Percentiles rank a stretch among this genome's conserved stretches.
Evolutionary conservation across 2,797 vertebrate species (phyloP).

Genomic region (Tangara arthus): DNA sequence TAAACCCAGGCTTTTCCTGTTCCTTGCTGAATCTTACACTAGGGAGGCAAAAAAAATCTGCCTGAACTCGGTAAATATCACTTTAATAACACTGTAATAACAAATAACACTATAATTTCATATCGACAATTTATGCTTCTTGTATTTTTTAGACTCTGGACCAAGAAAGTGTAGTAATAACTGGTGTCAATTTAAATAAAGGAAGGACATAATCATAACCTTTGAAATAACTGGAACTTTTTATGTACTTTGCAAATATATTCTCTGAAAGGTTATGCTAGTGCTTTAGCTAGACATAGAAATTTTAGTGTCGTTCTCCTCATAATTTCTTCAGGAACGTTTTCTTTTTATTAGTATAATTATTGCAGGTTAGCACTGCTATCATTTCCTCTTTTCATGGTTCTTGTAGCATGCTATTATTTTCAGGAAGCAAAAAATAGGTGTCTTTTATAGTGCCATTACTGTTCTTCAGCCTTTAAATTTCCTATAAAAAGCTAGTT

Average conservation of each 20-base stretch:
- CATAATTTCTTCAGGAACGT: conserved; percentile 51
- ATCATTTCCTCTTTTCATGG: conserved; percentile 55
- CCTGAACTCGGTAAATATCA: neutral
- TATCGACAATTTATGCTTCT: neutral
- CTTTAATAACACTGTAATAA: conserved; percentile 30
- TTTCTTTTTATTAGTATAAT: conserved; percentile 67
- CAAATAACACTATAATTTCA: conserved; percentile 41
- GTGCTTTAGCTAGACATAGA: conserved; percentile 41
- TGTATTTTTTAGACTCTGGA: conserved; percentile 1
- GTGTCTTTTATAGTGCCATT: conserved; percentile 55
- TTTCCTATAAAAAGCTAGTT: conserved; percentile 59
- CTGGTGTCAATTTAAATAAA: conserved; percentile 56
- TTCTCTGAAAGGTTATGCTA: conserved; percentile 41
- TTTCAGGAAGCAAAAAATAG: conserved; percentile 49
- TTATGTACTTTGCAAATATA: conserved; percentile 52
- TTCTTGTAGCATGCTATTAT: conserved; percentile 46
- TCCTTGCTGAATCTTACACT: neutral
- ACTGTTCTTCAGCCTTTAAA: conserved; percentile 54
- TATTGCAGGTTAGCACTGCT: conserved; percentile 58
- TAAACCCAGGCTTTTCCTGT: neutral
- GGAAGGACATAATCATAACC: conserved; percentile 43
- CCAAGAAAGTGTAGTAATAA: conserved; percentile 7
- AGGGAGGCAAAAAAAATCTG: neutral
- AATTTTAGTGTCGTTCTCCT: conserved; percentile 38
- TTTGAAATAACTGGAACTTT: conserved; percentile 57